Percentiles rank a stretch among this genome's conserved stretches.
phyloP scores from a whole-genome alignment of 2,888 invertebrate genomes.

The Matsumyia berberina region DNA sequence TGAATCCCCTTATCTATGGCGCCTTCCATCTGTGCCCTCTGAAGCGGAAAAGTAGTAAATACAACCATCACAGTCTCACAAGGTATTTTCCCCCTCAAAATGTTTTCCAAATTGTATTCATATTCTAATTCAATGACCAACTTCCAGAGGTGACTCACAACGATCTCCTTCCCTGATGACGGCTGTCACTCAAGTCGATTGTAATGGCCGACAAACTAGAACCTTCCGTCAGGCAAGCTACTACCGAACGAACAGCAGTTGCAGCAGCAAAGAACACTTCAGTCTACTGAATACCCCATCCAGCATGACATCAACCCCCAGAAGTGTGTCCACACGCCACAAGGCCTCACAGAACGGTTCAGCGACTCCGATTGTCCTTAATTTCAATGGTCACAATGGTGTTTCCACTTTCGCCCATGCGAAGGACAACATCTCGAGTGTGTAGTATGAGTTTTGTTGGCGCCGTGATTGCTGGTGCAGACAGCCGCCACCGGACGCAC shows the following conservation, averaged over 20 bases:
- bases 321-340: constrained; percentile 44
- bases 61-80: constrained; percentile 82
- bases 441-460: constrained; percentile 76
- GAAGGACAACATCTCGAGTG: constrained; percentile 72
- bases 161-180: constrained; percentile 83
- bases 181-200: constrained; percentile 83
- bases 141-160: constrained; percentile 83
- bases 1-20: constrained; percentile 94
- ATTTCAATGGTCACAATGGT: constrained; percentile 52
- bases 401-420: constrained; percentile 55
- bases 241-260: constrained; percentile 80
- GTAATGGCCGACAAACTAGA: constrained; percentile 81
- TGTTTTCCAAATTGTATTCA: not conserved
- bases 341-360: constrained; percentile 43
- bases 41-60: constrained; percentile 82
- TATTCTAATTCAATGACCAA: constrained; percentile 35
- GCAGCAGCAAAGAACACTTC: constrained; percentile 80
- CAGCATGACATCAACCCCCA: constrained; percentile 46
- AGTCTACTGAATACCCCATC: constrained; percentile 78
- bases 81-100: constrained; percentile 78
- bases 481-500: constrained; percentile 60
- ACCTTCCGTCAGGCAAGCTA: constrained; percentile 82
- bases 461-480: constrained; percentile 73
- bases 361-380: constrained; percentile 43
- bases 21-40: constrained; percentile 93